phyloP scores from a whole-genome alignment of 2,888 invertebrate genomes.

The Trilocha varians region DNA sequence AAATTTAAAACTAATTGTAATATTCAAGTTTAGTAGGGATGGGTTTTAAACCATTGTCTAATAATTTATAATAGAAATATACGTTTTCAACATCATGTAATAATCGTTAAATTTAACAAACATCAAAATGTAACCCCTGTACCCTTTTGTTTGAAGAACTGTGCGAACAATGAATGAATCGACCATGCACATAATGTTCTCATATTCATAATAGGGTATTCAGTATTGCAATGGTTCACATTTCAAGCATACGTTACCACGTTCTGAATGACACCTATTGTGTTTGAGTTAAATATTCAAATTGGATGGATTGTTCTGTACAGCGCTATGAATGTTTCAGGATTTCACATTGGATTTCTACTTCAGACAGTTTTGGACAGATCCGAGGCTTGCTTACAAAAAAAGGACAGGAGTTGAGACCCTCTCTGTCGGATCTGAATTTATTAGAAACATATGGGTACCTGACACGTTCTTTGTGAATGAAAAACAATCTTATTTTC shows the following conservation, averaged over 20 bases:
- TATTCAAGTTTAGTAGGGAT: no score
- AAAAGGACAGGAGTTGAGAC: constrained; percentile 90
- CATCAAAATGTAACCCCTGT: neutral
- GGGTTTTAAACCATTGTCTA: no score
- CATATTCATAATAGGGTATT: constrained; percentile 12
- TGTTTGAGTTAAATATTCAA: constrained; percentile 11
- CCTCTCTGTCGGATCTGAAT: constrained; percentile 93
- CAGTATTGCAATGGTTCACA: constrained; percentile 11
- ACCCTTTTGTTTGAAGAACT: neutral
- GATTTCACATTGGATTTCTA: constrained; percentile 98
- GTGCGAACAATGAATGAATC: constrained; percentile 15
- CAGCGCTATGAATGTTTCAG: constrained; percentile 61
- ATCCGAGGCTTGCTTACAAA: constrained; percentile 93
- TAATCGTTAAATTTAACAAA: no score
- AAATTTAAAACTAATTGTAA: no score
- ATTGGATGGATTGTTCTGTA: constrained; percentile 13
- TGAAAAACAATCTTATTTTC: constrained; percentile 99
- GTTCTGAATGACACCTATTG: constrained; percentile 18
- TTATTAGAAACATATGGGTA: constrained; percentile 98
- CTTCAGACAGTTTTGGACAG: constrained; percentile 99
- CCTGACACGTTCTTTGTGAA: constrained; percentile 99
- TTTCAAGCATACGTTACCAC: constrained; percentile 9
- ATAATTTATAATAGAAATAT: no score
- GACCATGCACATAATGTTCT: constrained; percentile 10
- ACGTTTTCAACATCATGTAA: no score